Evolutionary conservation across 2,113 vertebrate genomes (phyloP).

Genomic region (Otis tarda): DNA sequence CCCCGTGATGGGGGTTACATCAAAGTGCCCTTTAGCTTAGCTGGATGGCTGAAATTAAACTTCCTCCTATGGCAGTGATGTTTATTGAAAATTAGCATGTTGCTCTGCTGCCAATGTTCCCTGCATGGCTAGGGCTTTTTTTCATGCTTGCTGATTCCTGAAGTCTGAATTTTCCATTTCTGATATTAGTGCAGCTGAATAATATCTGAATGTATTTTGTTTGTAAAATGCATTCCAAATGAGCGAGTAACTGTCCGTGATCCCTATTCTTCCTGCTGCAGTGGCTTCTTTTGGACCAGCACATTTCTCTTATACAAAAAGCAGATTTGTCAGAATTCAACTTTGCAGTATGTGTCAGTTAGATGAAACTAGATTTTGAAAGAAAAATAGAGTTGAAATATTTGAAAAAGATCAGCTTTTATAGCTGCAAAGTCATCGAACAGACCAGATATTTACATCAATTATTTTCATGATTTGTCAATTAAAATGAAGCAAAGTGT

Average conservation of each 20-base stretch:
- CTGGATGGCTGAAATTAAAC: background rate
- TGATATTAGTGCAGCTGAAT: background rate
- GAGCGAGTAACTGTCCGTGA: background rate
- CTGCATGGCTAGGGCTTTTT: background rate
- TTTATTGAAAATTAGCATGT: background rate
- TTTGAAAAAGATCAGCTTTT: background rate
- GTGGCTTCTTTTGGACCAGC: background rate
- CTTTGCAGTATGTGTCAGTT: background rate
- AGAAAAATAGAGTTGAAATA: background rate
- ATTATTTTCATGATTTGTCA: background rate
- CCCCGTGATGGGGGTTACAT: fast-evolving
- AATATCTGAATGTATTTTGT: background rate
- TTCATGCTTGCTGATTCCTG: background rate
- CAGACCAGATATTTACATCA: background rate
- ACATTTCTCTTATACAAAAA: background rate
- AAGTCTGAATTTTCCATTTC: background rate
- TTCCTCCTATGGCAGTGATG: background rate
- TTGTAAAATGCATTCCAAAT: background rate
- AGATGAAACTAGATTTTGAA: background rate
- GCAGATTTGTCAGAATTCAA: background rate
- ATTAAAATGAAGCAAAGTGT: background rate
- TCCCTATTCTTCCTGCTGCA: background rate
- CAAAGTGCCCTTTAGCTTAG: background rate
- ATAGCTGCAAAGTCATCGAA: background rate
- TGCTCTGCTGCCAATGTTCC: background rate